These are phyloP conservation scores for Scaptomyza montana DNA, from an alignment of 1,140 invertebrate species.

Conservation along the genomic window DNA sequence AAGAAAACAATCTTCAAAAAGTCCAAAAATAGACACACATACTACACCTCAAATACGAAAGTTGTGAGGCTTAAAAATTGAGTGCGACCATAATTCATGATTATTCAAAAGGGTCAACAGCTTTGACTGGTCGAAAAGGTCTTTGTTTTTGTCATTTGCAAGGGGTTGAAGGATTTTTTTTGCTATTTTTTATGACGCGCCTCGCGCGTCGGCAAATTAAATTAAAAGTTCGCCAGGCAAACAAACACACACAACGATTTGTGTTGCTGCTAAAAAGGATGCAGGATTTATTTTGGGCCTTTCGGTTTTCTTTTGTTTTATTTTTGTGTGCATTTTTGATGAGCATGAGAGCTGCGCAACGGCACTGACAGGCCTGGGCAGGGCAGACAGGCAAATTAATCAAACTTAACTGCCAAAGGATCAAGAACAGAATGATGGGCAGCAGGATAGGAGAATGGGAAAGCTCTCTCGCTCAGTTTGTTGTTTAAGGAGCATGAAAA, in stretches of 20 bases:
- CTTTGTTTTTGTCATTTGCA: neutral
- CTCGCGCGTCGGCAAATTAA: constrained; percentile 61
- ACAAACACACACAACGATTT: constrained; percentile 23
- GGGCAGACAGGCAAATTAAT: constrained; percentile 72
- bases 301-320: neutral
- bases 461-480: constrained; percentile 61
- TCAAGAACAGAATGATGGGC: constrained; percentile 49
- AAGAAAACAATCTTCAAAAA: constrained; percentile 39
- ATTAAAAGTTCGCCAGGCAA: constrained; percentile 60
- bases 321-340: constrained; percentile 60
- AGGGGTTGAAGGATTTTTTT: neutral
- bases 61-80: constrained; percentile 34
- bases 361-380: constrained; percentile 4
- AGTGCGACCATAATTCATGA: constrained; percentile 79
- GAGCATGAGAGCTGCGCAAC: constrained; percentile 23
- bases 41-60: constrained; percentile 17
- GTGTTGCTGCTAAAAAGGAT: constrained; percentile 53
- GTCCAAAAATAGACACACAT: constrained; percentile 25
- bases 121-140: constrained; percentile 37
- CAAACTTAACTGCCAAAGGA: constrained; percentile 77
- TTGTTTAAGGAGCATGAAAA: constrained; percentile 77
- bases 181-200: constrained; percentile 58
- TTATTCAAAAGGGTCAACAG: constrained; percentile 80
- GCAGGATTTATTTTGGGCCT: constrained; percentile 58
- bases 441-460: neutral